These are phyloP conservation scores for Drosophila subsilvestris DNA, from an alignment of 2,888 invertebrate genomes.

Conservation along the genomic window DNA sequence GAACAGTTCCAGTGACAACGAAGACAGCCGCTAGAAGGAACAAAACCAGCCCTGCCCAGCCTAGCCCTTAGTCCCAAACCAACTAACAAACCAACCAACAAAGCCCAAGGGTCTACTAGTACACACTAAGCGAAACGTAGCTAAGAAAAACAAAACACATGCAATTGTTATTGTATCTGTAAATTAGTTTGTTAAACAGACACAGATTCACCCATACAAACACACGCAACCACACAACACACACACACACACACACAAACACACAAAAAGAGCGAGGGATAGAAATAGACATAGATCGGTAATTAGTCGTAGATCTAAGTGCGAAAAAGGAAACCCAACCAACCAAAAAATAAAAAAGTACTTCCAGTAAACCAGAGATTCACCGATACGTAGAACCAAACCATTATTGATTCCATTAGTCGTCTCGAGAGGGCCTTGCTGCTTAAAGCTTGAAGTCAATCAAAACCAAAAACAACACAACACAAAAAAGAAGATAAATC, in stretches of 20 bases:
- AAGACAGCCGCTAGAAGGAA: slow-evolving; percentile 80
- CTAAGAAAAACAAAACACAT: slow-evolving; percentile 46
- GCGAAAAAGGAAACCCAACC: slow-evolving; percentile 16
- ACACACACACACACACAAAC: slow-evolving; percentile 27
- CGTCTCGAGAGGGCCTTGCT: slow-evolving; percentile 45
- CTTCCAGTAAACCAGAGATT: slow-evolving; percentile 40
- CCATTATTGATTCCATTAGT: slow-evolving; percentile 64
- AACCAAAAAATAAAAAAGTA: slow-evolving; percentile 5
- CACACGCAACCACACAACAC: slow-evolving; percentile 48
- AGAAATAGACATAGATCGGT: slow-evolving; percentile 29
- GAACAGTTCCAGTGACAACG: slow-evolving; percentile 83
- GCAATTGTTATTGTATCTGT: slow-evolving; percentile 72
- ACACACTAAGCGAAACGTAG: slow-evolving; percentile 62
- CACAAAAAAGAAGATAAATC: slow-evolving; percentile 5
- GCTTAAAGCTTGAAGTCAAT: slow-evolving; percentile 38
- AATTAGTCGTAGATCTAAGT: slow-evolving; percentile 57
- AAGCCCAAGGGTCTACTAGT: slow-evolving; percentile 22
- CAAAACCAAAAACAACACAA: slow-evolving; percentile 11
- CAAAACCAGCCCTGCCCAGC: slow-evolving; percentile 7
- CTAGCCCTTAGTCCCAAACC: slow-evolving; percentile 44
- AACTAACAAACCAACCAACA: slow-evolving; percentile 31
- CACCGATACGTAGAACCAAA: not conserved
- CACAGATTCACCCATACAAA: slow-evolving; percentile 71
- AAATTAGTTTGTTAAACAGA: slow-evolving; percentile 60
- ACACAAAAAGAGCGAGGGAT: slow-evolving; percentile 14